phyloP scores from a whole-genome alignment of 2,888 invertebrate species.

The Brassicogethes aeneus region DNA sequence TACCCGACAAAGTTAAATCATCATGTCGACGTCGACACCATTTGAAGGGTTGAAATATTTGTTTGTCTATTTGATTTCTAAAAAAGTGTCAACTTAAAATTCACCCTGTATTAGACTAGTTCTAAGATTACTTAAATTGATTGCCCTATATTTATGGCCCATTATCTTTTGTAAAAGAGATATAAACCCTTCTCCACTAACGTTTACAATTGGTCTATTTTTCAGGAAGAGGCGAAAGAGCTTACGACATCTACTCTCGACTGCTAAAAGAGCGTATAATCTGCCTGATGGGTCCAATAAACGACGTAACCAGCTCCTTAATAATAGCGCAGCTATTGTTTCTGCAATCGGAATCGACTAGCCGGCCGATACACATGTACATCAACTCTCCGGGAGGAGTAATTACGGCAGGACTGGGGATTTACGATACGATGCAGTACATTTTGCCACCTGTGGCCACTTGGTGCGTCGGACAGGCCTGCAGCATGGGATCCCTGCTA shows the following conservation, averaged over 20 bases:
- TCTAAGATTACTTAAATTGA: too few species aligned
- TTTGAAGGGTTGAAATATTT: too few species aligned
- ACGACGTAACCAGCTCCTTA: slow-evolving; percentile 81
- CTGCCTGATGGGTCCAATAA: slow-evolving; percentile 93
- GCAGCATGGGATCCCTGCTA: slow-evolving; percentile 92
- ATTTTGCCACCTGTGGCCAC: slow-evolving; percentile 91
- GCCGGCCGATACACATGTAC: slow-evolving; percentile 94
- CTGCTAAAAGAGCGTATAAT: slow-evolving; percentile 92
- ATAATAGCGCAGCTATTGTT: slow-evolving; percentile 93
- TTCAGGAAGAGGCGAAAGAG: slow-evolving; percentile 90
- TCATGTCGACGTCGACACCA: too few species aligned
- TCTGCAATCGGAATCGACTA: slow-evolving; percentile 82
- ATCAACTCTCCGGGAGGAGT: slow-evolving; percentile 91
- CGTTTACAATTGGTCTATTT: too few species aligned
- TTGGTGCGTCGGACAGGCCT: slow-evolving; percentile 91
- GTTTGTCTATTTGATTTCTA: too few species aligned
- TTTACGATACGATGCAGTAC: slow-evolving; percentile 99
- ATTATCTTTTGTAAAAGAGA: too few species aligned
- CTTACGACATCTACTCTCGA: slow-evolving; percentile 95
- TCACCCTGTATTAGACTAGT: too few species aligned
- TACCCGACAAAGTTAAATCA: too few species aligned
- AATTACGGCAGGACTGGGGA: slow-evolving; percentile 91
- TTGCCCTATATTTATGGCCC: too few species aligned
- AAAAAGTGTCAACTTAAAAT: too few species aligned
- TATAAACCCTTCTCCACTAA: too few species aligned